Percentiles rank a stretch among this genome's conserved stretches.
Conservation (phyloP, 2,888 invertebrate species). For the Stratiomys singularior region DNA sequence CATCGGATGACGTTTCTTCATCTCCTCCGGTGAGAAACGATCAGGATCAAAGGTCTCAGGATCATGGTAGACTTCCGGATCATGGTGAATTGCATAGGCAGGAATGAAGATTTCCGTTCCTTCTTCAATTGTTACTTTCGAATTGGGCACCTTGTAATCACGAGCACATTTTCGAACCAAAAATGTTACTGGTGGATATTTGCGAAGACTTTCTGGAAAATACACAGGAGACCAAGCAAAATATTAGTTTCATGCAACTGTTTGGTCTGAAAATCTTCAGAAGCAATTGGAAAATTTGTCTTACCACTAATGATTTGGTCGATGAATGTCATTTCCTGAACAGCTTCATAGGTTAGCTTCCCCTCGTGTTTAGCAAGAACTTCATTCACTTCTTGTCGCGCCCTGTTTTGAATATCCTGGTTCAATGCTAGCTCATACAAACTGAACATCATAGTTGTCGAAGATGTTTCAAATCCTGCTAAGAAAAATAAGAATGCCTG, state of each 20-base stretch:
- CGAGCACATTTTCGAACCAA: constrained; percentile 66
- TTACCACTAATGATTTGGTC: constrained; percentile 66
- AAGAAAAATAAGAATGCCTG: constrained; percentile 33
- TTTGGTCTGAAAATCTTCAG: no score
- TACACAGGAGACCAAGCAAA: background rate
- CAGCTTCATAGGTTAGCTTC: constrained; percentile 65
- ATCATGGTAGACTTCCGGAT: constrained; percentile 70
- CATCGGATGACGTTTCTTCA: constrained; percentile 63
- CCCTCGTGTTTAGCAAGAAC: constrained; percentile 62
- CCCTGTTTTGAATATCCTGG: constrained; percentile 63
- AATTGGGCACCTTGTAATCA: constrained; percentile 66
- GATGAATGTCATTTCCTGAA: constrained; percentile 67
- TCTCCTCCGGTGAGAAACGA: constrained; percentile 69
- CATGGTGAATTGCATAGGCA: constrained; percentile 70
- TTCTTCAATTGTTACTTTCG: constrained; percentile 66
- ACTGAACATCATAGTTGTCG: constrained; percentile 58
- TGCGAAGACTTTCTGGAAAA: constrained; percentile 68
- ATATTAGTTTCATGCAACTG: background rate
- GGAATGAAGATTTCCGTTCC: constrained; percentile 69
- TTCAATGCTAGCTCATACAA: constrained; percentile 58
- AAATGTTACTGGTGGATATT: constrained; percentile 68
- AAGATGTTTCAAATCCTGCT: constrained; percentile 60
- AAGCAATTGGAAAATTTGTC: no score
- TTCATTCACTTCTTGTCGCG: constrained; percentile 64
- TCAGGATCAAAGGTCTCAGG: constrained; percentile 73